Evolutionary conservation across 2,113 vertebrate genomes (phyloP), one percentile per base, ranked within the genome.

Genomic region (Ammospiza caudacuta): DNA sequence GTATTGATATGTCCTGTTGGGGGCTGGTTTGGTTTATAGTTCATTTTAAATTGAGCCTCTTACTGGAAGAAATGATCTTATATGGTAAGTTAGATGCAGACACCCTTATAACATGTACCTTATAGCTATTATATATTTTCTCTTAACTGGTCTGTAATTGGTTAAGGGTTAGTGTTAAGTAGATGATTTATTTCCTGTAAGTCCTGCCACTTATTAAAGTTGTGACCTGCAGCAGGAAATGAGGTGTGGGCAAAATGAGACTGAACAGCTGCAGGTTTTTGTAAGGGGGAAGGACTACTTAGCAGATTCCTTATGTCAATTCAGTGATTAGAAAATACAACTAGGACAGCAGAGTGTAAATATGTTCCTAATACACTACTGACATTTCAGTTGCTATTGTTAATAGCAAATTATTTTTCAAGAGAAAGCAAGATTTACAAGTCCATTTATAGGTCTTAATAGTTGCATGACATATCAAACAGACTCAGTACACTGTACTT

Each of bases 101-200:
- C 72, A 5, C 47, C 12, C 3, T 89, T 94, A 67, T 54, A 75
- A 74, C 70, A 37, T 83, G 22, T 49, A 87, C 16, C 12, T 94
- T 63, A 80, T 89, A 89, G 72, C 74, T 94, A 81, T 78, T 93
- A 94, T 90, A 75, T 92, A 95, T 96, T 96, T 90, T 61, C 72
- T 91, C 58, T 94, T 95, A 95, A 92, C 92, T 92, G 93, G 52
- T 92, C 90, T 95, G 93, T 95, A 96, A 95, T 89, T 96, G 95
- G 95, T 96, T 96, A 95, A 89, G 78, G 93, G 93, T 84, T 96
- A 95, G 94, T 91, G 94, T 94, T 87, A 94, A 96, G 95, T 87
- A 83, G 92, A 94, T 94, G 96, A 76, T 96, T 94, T 94, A 92
- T 97, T 97, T 98, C 96, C 96, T 97, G 89, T 92, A 93, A 85